Conservation (phyloP, 1,140 invertebrate genomes). For the Mercenaria mercenaria region DNA sequence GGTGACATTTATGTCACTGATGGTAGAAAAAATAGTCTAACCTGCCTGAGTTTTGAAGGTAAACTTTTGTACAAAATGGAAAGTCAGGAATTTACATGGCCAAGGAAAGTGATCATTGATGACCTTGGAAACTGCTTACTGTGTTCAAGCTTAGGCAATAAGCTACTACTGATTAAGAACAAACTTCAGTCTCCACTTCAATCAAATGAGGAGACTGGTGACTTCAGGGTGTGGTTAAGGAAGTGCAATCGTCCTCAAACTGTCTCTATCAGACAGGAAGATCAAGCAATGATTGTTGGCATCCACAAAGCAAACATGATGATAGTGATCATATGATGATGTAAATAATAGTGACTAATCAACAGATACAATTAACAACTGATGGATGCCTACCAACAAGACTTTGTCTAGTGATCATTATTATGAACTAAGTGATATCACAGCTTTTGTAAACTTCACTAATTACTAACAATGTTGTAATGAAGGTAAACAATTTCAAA, state of each 20-base stretch:
- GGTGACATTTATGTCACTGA: constrained; percentile 1
- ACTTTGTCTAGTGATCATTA: too few species aligned
- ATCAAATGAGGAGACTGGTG: too few species aligned
- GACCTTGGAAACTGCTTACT: background rate
- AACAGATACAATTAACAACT: too few species aligned
- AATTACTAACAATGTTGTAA: too few species aligned
- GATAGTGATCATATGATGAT: too few species aligned
- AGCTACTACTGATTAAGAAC: background rate
- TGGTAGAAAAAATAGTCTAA: background rate
- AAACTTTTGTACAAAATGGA: background rate
- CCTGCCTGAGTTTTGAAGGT: background rate
- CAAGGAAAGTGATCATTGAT: background rate
- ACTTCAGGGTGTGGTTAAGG: background rate
- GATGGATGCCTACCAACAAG: too few species aligned
- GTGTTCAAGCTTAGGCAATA: background rate
- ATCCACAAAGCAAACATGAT: background rate
- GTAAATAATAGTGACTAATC: too few species aligned
- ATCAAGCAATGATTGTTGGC: background rate
- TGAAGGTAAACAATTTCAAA: too few species aligned
- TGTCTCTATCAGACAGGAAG: background rate
- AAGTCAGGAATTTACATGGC: background rate
- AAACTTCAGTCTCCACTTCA: too few species aligned
- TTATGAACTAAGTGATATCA: too few species aligned
- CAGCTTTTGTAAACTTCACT: too few species aligned
- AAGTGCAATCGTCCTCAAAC: background rate